Percentiles rank a stretch among this genome's conserved stretches.
phyloP scores from a whole-genome alignment of 2,797 vertebrate species.

The Ceryle rudis region DNA sequence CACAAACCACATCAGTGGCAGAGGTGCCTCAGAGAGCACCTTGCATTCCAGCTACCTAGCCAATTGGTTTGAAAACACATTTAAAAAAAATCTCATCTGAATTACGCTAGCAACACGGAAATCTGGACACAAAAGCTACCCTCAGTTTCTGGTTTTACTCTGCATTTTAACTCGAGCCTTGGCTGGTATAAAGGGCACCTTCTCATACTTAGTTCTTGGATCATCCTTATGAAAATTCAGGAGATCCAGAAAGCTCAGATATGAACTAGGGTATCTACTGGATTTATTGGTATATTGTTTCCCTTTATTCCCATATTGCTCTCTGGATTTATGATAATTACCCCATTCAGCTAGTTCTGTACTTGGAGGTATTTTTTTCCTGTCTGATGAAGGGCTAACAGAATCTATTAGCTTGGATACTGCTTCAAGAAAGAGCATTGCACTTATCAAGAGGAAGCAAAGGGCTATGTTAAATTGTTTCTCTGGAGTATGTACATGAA shows the following conservation, averaged over 20 bases:
- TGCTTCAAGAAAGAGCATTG: neutral
- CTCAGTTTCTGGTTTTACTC: neutral
- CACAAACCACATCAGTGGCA: neutral
- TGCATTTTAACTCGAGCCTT: neutral
- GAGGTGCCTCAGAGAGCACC: neutral
- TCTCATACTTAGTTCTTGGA: neutral
- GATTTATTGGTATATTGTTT: neutral
- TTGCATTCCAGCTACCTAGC: neutral
- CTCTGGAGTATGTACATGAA: neutral
- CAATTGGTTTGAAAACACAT: neutral
- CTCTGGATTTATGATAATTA: constrained; percentile 20
- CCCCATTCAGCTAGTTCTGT: neutral
- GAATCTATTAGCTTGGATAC: neutral
- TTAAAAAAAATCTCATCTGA: neutral
- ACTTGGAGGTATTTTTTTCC: neutral
- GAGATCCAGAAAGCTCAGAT: neutral
- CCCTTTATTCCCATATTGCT: neutral
- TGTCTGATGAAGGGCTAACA: neutral
- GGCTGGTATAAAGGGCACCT: neutral
- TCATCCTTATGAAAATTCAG: accelerated
- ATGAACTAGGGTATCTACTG: neutral
- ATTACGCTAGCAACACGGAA: neutral
- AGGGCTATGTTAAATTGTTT: neutral
- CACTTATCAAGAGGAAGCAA: neutral
- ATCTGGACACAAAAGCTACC: neutral